Evolutionary conservation across 2,888 invertebrate genomes (phyloP).

Genomic region (Netelia virgata): DNA sequence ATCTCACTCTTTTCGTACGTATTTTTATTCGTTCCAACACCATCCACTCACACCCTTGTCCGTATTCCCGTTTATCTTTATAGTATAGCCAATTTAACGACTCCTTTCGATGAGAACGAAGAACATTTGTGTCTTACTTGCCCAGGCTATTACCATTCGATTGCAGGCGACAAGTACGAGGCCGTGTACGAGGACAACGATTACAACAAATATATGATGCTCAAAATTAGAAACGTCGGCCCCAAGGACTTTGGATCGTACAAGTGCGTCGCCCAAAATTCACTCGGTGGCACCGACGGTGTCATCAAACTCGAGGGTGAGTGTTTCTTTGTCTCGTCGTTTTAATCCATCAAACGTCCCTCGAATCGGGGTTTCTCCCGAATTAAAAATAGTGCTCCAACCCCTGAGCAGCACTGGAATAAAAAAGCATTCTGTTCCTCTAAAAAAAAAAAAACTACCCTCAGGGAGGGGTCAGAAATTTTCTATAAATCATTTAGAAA

Average conservation of each 20-base stretch:
- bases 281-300: conserved; percentile 95
- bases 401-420: no score
- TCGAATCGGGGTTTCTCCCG: neutral
- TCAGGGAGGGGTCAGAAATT: no score
- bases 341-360: neutral
- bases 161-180: conserved; percentile 94
- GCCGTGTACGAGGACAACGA: conserved; percentile 93
- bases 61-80: neutral
- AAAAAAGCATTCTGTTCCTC: no score
- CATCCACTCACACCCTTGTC: neutral
- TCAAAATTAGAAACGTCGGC: conserved; percentile 93
- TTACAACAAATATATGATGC: conserved; percentile 96
- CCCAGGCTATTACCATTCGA: conserved; percentile 82
- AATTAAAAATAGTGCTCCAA: neutral
- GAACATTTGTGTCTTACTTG: conserved; percentile 77
- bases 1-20: neutral
- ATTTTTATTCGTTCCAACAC: neutral
- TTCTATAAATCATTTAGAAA: no score
- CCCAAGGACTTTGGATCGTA: conserved; percentile 94
- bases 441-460: no score
- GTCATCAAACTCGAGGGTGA: conserved; percentile 95
- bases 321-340: conserved; percentile 68
- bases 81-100: neutral
- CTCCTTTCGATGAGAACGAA: conserved; percentile 42
- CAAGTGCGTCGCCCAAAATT: conserved; percentile 96